Conservation (phyloP, 2,113 vertebrate species). For the Barnardius zonarius region DNA sequence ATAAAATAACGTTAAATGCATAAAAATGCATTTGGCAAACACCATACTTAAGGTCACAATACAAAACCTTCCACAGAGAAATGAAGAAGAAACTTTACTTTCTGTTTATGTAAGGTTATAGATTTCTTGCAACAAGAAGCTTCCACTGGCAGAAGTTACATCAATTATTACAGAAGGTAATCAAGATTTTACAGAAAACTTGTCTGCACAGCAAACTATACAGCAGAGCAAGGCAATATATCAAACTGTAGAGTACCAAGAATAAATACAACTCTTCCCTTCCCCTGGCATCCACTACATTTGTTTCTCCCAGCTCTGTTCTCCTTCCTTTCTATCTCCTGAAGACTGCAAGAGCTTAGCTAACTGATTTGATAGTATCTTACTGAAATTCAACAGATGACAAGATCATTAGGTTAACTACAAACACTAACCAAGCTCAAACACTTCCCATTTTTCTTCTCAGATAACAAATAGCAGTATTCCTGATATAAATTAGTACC, state of each 20-base stretch:
- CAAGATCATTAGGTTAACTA: background rate
- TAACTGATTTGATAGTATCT: background rate
- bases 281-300: background rate
- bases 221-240: background rate
- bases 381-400: background rate
- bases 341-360: background rate
- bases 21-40: background rate
- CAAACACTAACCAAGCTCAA: background rate
- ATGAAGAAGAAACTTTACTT: background rate
- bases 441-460: background rate
- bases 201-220: background rate
- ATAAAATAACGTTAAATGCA: no score
- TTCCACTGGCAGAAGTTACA: background rate
- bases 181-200: background rate
- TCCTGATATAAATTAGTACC: background rate
- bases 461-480: background rate
- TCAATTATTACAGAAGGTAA: background rate
- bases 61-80: background rate
- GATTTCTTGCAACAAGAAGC: background rate
- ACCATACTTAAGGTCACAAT: background rate
- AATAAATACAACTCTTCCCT: background rate
- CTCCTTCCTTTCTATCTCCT: background rate
- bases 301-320: background rate
- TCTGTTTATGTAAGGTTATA: background rate
- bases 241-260: background rate